These are phyloP conservation scores for Bufo bufo DNA, from an alignment of 2,113 vertebrate species.

Conservation along the genomic window DNA sequence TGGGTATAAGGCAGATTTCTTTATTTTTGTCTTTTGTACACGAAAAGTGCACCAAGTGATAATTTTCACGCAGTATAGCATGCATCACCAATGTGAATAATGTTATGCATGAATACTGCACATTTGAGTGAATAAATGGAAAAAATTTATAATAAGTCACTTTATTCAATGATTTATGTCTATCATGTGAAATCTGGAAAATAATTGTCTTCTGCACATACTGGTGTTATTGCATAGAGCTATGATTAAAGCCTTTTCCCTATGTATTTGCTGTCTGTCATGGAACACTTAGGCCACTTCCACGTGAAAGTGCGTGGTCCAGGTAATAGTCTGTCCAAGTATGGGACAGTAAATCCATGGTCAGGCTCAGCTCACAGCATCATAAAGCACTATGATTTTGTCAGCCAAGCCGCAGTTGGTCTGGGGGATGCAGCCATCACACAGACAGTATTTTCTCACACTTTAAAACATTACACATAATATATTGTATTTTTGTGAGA, in stretches of 20 bases:
- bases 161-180: not conserved
- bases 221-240: not conserved
- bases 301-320: too few species aligned
- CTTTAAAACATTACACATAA: too few species aligned
- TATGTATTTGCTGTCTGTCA: not conserved
- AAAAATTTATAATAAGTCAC: not conserved
- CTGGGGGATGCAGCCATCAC: too few species aligned
- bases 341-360: too few species aligned
- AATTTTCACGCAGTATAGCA: not conserved
- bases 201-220: not conserved
- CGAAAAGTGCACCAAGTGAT: not conserved
- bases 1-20: not conserved
- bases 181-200: not conserved
- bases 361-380: too few species aligned
- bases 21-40: not conserved
- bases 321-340: too few species aligned
- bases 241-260: not conserved
- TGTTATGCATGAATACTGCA: slow-evolving; percentile 19
- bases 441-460: too few species aligned
- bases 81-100: slow-evolving; percentile 9
- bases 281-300: too few species aligned
- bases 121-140: not conserved
- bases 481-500: too few species aligned
- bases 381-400: too few species aligned
- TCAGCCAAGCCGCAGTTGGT: too few species aligned